Percentiles rank a stretch among this genome's conserved stretches.
Conservation (phyloP, 92 coral and sea anemone genomes). For the Muricea muricata region DNA sequence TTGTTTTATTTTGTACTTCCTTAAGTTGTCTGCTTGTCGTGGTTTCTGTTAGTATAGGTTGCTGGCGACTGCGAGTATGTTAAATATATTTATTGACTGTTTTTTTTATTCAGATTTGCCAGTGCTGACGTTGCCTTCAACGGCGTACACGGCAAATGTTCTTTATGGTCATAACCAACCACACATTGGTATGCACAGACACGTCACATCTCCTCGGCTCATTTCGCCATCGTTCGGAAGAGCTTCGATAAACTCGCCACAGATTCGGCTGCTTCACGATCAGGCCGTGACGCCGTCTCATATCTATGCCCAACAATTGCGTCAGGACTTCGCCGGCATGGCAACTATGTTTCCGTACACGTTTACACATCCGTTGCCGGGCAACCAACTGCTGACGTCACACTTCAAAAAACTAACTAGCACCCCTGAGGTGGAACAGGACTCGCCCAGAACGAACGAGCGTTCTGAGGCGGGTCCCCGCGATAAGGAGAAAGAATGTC, state of each 20-base stretch:
- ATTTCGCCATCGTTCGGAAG: slow-evolving; percentile 43
- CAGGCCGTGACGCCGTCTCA: slow-evolving; percentile 32
- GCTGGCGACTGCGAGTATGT: too few species aligned
- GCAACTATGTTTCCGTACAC: slow-evolving; percentile 45
- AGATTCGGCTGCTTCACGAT: slow-evolving; percentile 41
- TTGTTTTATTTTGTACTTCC: too few species aligned
- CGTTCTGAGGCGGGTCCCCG: background rate
- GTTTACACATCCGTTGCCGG: slow-evolving; percentile 38
- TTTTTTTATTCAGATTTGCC: slow-evolving; percentile 13
- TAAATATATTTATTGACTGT: background rate
- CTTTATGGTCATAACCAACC: slow-evolving; percentile 25
- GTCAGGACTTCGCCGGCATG: slow-evolving; percentile 43
- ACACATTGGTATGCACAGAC: slow-evolving; percentile 33
- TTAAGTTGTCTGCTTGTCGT: too few species aligned
- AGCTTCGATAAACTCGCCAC: slow-evolving; percentile 16
- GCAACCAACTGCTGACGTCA: slow-evolving; percentile 33
- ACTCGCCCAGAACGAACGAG: background rate
- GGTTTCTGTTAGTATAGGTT: too few species aligned
- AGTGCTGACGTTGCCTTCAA: slow-evolving; percentile 24
- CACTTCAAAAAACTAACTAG: slow-evolving; percentile 26
- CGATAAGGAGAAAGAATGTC: background rate
- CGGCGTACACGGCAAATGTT: slow-evolving; percentile 11
- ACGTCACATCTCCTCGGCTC: slow-evolving; percentile 43
- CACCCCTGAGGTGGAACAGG: slow-evolving; percentile 14
- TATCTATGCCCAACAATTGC: slow-evolving; percentile 39